phyloP scores from a whole-genome alignment of 2,113 vertebrate genomes.

The Muntiacus reevesi region DNA sequence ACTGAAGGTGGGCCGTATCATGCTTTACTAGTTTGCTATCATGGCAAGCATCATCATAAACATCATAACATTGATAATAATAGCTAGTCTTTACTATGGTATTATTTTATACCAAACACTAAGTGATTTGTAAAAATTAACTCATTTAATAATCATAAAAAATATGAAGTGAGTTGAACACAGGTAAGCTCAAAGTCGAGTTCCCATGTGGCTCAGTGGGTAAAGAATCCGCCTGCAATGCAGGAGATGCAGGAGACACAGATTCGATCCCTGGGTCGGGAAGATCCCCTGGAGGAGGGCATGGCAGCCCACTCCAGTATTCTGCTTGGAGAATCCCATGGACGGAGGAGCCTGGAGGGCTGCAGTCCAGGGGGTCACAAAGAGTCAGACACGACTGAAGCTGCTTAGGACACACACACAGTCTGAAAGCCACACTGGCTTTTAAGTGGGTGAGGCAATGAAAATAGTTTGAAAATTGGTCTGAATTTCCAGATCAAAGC shows the following conservation, averaged over 20 bases:
- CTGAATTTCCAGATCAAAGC: not conserved
- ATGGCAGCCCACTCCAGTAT: not conserved
- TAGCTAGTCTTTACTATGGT: not conserved
- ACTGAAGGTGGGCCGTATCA: not conserved
- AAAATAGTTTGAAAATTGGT: not conserved
- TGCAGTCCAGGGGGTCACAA: not conserved
- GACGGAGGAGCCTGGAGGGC: accelerated
- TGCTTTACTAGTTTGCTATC: not conserved
- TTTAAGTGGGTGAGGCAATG: not conserved
- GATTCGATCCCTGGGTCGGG: not conserved
- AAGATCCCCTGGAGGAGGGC: not conserved
- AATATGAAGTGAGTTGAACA: not conserved
- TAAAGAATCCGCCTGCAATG: not conserved
- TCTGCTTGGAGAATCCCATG: not conserved
- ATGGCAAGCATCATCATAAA: not conserved
- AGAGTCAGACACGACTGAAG: not conserved
- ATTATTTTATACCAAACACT: not conserved
- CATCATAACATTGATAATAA: not conserved
- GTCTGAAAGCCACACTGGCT: not conserved
- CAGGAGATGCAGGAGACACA: not conserved
- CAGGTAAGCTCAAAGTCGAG: not conserved
- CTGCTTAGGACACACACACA: not conserved
- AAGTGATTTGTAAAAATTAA: not conserved
- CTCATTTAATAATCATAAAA: not conserved
- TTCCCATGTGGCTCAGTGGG: not conserved